These are phyloP conservation scores for Triplophysa bombifrons DNA, from an alignment of 2,797 vertebrate genomes.

Conservation along the genomic window DNA sequence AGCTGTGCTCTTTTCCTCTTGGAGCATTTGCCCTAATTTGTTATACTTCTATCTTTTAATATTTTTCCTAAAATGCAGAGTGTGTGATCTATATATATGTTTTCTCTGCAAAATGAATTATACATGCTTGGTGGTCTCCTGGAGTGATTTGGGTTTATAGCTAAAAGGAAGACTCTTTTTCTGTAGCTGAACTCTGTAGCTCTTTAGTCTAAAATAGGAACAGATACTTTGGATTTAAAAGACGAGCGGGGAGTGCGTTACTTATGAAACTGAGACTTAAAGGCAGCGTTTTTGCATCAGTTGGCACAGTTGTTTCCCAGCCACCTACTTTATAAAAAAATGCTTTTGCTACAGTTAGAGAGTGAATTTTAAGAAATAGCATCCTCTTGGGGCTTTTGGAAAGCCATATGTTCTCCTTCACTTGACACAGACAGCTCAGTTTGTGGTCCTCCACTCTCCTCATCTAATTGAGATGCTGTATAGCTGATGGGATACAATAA, in stretches of 20 bases:
- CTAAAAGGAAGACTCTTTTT: slow-evolving; percentile 14
- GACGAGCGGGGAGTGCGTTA: background rate
- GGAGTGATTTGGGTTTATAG: slow-evolving; percentile 30
- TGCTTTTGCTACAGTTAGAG: slow-evolving; percentile 13
- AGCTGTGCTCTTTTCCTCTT: slow-evolving; percentile 30
- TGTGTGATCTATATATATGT: background rate
- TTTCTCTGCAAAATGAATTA: slow-evolving; percentile 25
- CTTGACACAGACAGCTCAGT: slow-evolving; percentile 24
- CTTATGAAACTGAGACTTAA: background rate
- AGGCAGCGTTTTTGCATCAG: background rate
- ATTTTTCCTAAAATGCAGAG: slow-evolving; percentile 40
- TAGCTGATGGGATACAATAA: background rate
- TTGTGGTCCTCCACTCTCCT: background rate
- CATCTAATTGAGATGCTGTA: slow-evolving; percentile 1
- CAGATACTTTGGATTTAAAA: slow-evolving; percentile 16
- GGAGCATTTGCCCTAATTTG: slow-evolving; percentile 34
- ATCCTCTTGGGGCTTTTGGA: slow-evolving; percentile 25
- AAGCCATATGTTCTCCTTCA: slow-evolving; percentile 36
- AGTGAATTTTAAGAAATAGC: slow-evolving; percentile 14
- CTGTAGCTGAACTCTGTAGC: slow-evolving; percentile 19
- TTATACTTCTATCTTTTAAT: slow-evolving; percentile 43
- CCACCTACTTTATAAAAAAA: slow-evolving; percentile 8
- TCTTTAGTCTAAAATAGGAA: slow-evolving; percentile 36
- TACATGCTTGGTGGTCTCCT: slow-evolving; percentile 33
- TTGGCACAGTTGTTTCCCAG: slow-evolving; percentile 1